Evolutionary conservation across 2,888 invertebrate species (phyloP), one percentile per base, ranked within the genome.

Genomic region (Arge pagana): DNA sequence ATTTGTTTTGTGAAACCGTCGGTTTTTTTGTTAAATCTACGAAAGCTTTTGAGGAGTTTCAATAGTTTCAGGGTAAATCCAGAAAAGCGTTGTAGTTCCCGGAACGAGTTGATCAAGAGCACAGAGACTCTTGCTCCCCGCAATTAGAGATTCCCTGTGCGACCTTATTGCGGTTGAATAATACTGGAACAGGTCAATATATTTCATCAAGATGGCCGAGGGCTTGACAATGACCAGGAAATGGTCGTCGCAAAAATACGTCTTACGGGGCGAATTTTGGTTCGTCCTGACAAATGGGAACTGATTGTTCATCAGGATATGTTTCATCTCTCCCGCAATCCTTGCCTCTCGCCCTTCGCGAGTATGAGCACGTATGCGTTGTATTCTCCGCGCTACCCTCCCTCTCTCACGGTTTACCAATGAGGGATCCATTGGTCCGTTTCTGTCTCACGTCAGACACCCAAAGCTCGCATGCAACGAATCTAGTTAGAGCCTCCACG

Each of bases 401-500:
- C 28, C 23, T 37, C 18, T 24, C 26, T 37, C 43, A 15, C 36
- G 28, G 11, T 33, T 24, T 11, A 21, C 16, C 13, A 3, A 11
- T 8, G 26, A 30, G 8, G 24, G 13, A 36, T 35, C 50, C 23
- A 28, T 48, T 48, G 30, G 39, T 55, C 52, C 48, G 50, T 53
- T 56, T 54, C 50, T 50, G 19, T 36, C 45, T 13, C 28, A 52
- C 30, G 28, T 37, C 13, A 13, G 37, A 37, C 18, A 19, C 8
- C 10, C 18, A 1, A 11, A 18, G 18, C 37, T 16, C 37, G 37
- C 37, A 19, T 37, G 33, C 33, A 15, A 16, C 37, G n/a, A n/a
- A n/a, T 37, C 37, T 18, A 10, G 35, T 3, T 7, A 26, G 40
- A 35, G 39, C 51, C 53, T 37, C 55, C 55, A 56, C 58, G 60